These are phyloP conservation scores for Melopsittacus undulatus DNA, from an alignment of 2,797 vertebrate species.

Conservation along the genomic window DNA sequence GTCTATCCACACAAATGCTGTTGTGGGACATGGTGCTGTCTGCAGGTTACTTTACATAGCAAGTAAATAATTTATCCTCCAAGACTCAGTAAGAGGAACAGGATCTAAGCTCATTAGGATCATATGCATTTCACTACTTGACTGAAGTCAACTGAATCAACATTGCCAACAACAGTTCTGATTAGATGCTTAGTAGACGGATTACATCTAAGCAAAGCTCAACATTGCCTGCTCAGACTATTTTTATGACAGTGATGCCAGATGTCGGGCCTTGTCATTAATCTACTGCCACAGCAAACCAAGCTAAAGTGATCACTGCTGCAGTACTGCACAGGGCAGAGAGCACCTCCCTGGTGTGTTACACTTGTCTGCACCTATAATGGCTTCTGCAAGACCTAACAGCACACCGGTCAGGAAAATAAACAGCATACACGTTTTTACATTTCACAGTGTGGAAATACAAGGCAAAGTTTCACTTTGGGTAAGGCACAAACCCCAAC, in stretches of 20 bases:
- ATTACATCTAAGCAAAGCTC: background rate
- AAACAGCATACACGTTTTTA: background rate
- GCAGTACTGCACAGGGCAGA: background rate
- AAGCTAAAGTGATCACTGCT: fast-evolving
- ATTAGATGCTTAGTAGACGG: background rate
- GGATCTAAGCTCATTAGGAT: background rate
- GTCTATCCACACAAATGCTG: background rate
- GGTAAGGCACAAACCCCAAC: background rate
- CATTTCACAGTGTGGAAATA: background rate
- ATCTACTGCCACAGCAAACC: background rate
- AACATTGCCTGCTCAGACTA: background rate
- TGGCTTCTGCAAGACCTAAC: background rate
- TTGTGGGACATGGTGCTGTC: background rate
- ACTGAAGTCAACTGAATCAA: background rate
- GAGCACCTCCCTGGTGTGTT: fast-evolving
- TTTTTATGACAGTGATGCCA: fast-evolving
- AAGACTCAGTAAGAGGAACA: background rate
- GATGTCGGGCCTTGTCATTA: background rate
- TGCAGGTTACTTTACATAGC: background rate
- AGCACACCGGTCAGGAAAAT: background rate
- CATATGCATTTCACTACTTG: background rate
- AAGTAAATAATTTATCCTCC: background rate
- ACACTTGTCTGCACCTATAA: fast-evolving
- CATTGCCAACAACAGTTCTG: background rate
- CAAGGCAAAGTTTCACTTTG: background rate